A percentile compares a stretch with the other conserved stretches of the same genome.
Conservation (phyloP, 2,113 vertebrate species). For the Lutjanus erythropterus region DNA sequence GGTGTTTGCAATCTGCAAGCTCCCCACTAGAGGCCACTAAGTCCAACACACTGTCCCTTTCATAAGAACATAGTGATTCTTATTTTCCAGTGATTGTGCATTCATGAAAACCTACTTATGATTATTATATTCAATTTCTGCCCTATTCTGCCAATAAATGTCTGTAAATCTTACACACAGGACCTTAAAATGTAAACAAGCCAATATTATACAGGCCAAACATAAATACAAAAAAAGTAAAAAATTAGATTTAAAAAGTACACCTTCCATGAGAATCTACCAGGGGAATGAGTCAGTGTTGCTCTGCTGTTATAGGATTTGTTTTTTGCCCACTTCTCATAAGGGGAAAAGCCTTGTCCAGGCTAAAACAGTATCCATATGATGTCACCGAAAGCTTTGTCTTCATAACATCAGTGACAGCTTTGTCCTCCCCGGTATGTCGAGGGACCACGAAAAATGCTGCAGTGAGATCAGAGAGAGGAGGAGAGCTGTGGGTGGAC, state of each 20-base stretch:
- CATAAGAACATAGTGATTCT: too few relatives aligned
- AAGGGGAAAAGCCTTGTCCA: background rate
- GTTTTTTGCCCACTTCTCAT: conserved; percentile 17
- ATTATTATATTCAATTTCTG: too few relatives aligned
- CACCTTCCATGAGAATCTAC: background rate
- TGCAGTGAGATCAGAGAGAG: conserved; percentile 63
- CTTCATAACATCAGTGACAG: conserved; percentile 46
- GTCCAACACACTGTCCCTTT: too few relatives aligned
- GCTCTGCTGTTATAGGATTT: conserved; percentile 4
- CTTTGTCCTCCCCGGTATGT: conserved; percentile 47
- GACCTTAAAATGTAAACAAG: too few relatives aligned
- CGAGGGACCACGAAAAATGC: conserved; percentile 53
- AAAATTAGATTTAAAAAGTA: background rate
- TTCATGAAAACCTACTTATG: too few relatives aligned
- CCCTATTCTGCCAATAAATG: too few relatives aligned
- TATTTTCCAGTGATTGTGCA: too few relatives aligned
- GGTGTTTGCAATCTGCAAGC: too few relatives aligned
- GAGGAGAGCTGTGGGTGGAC: conserved; percentile 64
- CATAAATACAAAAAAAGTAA: background rate
- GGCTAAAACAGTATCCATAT: conserved; percentile 19
- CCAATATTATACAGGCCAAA: background rate
- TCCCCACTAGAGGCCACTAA: too few relatives aligned
- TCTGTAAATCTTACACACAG: too few relatives aligned
- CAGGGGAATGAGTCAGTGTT: background rate
- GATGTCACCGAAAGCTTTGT: conserved; percentile 38